Base-by-base conservation (phyloP, 1,140 invertebrate species). In the Trichogramma pretiosum region DNA sequence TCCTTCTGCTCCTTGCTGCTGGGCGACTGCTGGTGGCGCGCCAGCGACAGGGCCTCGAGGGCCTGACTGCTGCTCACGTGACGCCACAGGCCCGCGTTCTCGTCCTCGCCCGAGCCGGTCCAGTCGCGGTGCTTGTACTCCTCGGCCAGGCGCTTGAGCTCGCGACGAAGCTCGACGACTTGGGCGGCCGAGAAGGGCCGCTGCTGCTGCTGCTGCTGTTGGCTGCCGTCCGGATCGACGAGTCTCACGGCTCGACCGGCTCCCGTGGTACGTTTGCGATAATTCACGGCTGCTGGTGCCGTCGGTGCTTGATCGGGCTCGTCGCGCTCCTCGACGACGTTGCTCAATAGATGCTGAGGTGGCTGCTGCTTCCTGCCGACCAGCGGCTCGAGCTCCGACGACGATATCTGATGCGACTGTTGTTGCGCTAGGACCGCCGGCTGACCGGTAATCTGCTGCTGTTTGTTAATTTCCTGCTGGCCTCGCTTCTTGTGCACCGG, bases 1-100 rank as follows among this genome's bases (percentile, higher is more conserved):
- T 89, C 87, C 62, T 90, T 90, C 61, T 90, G 87, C 62, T 89
- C 87, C 58, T 89, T 87, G 43, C 85, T 85, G 56, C 87, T 80
- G 40, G 82, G 81, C n/a, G n/a, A n/a, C n/a, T n/a, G n/a, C n/a
- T n/a, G n/a, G n/a, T n/a, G n/a, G 68, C 70, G 85, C 68, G 87
- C 88, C 64, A 93, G 78, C 56, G 87, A 89, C 62, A 93, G 77
- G 56, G 89, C 88, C 61, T 87, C 87, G 62, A 92, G 78, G 56
- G 87, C 89, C 67, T 85, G 87, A 64, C 88, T 78, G 66, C 82
- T 79, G 59, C 87, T 88, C 50, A 91, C 88, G 74, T 88, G 86
- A 74, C 90, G 87, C 87, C 88, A 90, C 5, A 11, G 24, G 24
- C 24, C 24, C 24, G 45, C 52, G 72, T 76, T 89, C 87, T n/a